Base-by-base conservation (phyloP, 92 coral and sea anemone genomes). In the Pocillopora meandrina region DNA sequence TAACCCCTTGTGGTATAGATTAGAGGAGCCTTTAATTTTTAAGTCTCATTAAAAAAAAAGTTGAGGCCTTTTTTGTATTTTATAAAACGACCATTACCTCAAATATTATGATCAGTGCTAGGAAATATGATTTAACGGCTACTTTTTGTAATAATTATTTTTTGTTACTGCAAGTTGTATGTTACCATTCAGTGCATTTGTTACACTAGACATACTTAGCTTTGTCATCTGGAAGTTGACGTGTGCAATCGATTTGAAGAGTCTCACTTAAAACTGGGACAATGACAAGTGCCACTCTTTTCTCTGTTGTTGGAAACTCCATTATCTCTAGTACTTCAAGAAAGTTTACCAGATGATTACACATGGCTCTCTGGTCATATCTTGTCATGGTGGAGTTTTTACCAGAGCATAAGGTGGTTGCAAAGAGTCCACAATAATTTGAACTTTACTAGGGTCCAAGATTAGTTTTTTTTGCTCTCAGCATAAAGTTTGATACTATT, bases 151-250 rank as follows among this genome's bases (percentile, higher is more conserved):
- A n/a, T n/a, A n/a, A n/a, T 59, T 59, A 18, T 59, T 59, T 12
- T 59, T 14, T 59, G n/a, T 42, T 70, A 61, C 36, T 56, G 67
- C 86, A 89, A 47, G 35, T 23, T 20, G 86, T 82, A 58, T 89
- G 92, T 58, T 89, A 84, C 92, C 92, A 84, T 42, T 79, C 83
- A 73, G 72, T 62, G 92, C 92, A 89, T 57, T 23, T 60, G 1
- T 26, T 63, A 74, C 92, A 90, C 80, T 85, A 81, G 7, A 90
- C 80, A 58, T 82, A 90, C 71, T 81, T 82, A n/a, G 86, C 47
- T n/a, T 76, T 71, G 70, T 75, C 74, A 90, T 90, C 70, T 56
- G 90, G 92, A 72, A 73, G 76, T 78, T 87, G 82, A 73, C 92
- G 80, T 58, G 81, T 61, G 57, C 89, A 89, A 58, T 56, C 79